phyloP scores from a whole-genome alignment of 2,797 vertebrate species.

The Babyrousa celebensis region DNA sequence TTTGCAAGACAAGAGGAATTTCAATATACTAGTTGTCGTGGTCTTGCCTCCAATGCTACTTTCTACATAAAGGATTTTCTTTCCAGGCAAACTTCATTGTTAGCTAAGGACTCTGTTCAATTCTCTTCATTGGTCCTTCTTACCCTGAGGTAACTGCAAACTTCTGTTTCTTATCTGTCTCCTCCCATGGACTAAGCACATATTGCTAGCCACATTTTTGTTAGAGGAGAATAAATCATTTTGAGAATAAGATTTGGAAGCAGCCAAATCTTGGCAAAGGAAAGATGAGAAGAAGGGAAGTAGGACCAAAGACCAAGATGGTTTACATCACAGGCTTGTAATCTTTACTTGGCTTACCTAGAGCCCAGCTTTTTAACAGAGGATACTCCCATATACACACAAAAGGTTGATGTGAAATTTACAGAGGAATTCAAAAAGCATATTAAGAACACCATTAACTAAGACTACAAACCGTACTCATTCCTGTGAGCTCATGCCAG shows the following conservation, averaged over 20 bases:
- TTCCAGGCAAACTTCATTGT: neutral
- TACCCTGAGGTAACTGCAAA: neutral
- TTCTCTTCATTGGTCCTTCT: conserved; percentile 12
- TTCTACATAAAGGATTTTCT: conserved; percentile 35
- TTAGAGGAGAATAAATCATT: conserved; percentile 51
- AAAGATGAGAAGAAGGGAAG: neutral
- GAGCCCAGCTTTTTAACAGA: neutral
- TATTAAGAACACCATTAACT: conserved; percentile 44
- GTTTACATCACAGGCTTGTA: neutral
- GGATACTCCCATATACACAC: conserved; percentile 19
- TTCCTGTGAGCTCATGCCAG: neutral
- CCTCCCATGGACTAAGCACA: neutral
- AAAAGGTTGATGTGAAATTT: conserved; percentile 21
- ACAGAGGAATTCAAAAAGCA: neutral
- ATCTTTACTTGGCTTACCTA: conserved; percentile 36
- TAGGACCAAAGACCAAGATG: neutral
- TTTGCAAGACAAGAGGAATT: conserved; percentile 49
- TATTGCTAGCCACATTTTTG: neutral
- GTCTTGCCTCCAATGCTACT: neutral
- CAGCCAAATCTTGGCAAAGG: conserved; percentile 3
- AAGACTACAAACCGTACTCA: conserved; percentile 62
- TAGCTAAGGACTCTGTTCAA: neutral
- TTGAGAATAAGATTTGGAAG: conserved; percentile 59
- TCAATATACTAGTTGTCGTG: conserved; percentile 34
- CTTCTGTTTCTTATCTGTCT: conserved; percentile 30